These are phyloP conservation scores for Gobio gobio DNA, from an alignment of 2,113 vertebrate genomes.

Conservation along the genomic window DNA sequence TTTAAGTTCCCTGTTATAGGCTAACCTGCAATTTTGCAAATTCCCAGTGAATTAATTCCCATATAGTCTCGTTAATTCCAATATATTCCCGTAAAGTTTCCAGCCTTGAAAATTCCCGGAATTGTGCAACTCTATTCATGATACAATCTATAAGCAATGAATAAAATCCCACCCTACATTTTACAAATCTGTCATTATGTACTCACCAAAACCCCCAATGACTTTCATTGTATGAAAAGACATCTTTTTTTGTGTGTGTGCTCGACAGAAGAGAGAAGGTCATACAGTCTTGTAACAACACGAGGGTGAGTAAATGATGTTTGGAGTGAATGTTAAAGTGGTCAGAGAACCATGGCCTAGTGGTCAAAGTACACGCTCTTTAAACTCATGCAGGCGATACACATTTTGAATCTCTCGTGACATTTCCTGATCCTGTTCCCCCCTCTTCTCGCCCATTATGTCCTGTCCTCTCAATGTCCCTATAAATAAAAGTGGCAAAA, in stretches of 20 bases:
- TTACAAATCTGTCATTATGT: neutral
- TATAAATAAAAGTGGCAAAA: conserved; percentile 18
- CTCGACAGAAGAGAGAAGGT: neutral
- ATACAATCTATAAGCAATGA: neutral
- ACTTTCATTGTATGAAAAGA: neutral
- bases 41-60: no score
- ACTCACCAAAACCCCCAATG: neutral
- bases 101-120: no score
- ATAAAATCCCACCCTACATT: neutral
- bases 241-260: neutral
- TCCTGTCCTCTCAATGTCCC: neutral
- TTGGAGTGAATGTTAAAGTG: neutral
- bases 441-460: neutral
- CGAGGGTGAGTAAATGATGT: neutral
- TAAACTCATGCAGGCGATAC: neutral
- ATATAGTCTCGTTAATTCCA: no score
- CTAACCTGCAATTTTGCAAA: no score
- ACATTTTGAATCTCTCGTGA: neutral
- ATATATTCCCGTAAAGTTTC: no score
- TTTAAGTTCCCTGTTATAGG: no score
- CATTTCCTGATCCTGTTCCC: neutral
- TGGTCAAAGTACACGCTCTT: neutral
- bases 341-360: neutral
- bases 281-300: neutral
- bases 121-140: neutral